phyloP scores from a whole-genome alignment of 2,113 vertebrate species.

The Catharus minimus region DNA sequence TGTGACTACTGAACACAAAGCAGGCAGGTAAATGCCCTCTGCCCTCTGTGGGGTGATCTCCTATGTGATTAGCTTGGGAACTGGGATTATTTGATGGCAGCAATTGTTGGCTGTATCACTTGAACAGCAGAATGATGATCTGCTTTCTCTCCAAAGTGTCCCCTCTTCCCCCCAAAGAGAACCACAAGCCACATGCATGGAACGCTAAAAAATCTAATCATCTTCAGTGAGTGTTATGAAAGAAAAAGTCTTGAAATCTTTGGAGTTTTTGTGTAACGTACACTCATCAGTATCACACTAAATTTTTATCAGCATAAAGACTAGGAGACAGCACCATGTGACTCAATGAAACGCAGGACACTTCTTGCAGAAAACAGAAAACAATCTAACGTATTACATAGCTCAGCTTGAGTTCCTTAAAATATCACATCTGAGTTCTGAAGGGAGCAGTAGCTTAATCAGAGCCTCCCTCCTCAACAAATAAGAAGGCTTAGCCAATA shows the following conservation, averaged over 20 bases:
- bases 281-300: background rate
- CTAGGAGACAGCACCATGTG: background rate
- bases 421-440: background rate
- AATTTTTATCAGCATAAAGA: background rate
- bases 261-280: background rate
- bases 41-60: background rate
- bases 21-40: background rate
- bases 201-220: background rate
- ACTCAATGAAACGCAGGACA: background rate
- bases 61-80: background rate
- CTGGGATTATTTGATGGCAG: background rate
- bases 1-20: background rate
- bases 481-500: background rate
- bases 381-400: background rate
- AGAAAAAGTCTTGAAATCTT: background rate
- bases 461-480: background rate
- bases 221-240: background rate
- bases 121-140: background rate
- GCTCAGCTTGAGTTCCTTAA: background rate
- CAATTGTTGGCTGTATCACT: background rate
- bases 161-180: background rate
- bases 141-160: background rate
- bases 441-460: background rate
- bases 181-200: background rate
- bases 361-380: background rate